A percentile compares a stretch with the other conserved stretches of the same genome.
phyloP scores from a whole-genome alignment of 2,797 vertebrate genomes.

The Psittacula derbiana region DNA sequence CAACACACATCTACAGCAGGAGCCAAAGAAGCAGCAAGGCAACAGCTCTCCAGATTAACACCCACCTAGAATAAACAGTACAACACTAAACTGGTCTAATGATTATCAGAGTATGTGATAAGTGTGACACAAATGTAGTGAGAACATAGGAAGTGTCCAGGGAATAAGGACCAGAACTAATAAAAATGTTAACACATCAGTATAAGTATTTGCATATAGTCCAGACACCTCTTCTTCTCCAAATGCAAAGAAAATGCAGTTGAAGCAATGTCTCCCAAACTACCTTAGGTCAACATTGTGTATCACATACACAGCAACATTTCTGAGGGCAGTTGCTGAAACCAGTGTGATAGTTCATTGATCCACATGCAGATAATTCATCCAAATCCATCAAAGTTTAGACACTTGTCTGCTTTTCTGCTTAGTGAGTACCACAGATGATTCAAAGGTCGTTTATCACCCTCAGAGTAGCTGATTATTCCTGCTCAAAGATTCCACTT shows the following conservation, averaged over 20 bases:
- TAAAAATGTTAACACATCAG: background rate
- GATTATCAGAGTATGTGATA: background rate
- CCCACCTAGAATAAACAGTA: too few species aligned
- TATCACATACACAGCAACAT: background rate
- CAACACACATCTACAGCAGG: fast-evolving
- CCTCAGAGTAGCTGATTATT: background rate
- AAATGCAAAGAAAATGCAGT: background rate
- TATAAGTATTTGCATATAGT: background rate
- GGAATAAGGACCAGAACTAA: background rate
- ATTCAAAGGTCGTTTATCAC: background rate
- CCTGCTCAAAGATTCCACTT: background rate
- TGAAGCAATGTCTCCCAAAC: background rate
- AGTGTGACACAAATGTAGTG: background rate
- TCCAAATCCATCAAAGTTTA: background rate
- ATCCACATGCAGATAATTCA: background rate
- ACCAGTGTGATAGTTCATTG: background rate
- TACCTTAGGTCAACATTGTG: background rate
- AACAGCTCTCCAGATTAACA: background rate
- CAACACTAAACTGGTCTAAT: background rate
- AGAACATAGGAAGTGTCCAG: background rate
- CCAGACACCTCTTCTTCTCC: constrained; percentile 10
- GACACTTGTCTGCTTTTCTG: background rate
- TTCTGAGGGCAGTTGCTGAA: background rate
- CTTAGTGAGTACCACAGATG: background rate
- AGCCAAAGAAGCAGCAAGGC: background rate